Base-by-base conservation (phyloP, 2,113 vertebrate genomes). In the Microcebus jonahi region DNA sequence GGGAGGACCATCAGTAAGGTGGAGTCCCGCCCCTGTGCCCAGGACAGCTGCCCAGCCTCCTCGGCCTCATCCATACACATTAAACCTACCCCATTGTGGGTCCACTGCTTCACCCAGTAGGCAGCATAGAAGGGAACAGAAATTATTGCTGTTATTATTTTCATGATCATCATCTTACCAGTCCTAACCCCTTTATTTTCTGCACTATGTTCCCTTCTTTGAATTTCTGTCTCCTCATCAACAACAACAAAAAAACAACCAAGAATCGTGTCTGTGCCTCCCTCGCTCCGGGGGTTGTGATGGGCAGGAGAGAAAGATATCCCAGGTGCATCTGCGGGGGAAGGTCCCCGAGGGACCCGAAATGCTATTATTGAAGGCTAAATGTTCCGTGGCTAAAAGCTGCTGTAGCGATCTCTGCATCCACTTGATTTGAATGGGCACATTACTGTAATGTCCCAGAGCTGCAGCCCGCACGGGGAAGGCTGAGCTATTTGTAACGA, bases 331-430 rank as follows among this genome's bases (percentile, higher is more conserved):
- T 84, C 67, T 80, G 89, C 1, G 0, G 70, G 81, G 82, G 53
- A 93, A 97, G 90, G 91, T 88, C 95, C 97, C 96, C 29, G 93
- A 92, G 95, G 93, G 96, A 97, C 96, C 91, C 70, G 1, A 76
- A 97, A 95, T 20, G 83, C 95, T 95, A 97, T 98, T 97, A 96
- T 83, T 88, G 97, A 97, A 96, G 71, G 93, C 97, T 97, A 97
- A 98, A 96, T 97, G 96, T 98, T 97, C 93, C 93, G 36, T 96
- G 96, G 95, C 88, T 42, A 88, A 97, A 97, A 97, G 97, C 96
- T 80, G 91, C 97, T 84, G 70, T 77, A 88, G 97, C 96, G 87
- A 96, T 95, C 97, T 97, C 71, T 79, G 97, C 93, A 95, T 95
- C 90, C 93, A 95, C 96, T 98, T 93, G 97, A 95, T 97, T 45